Conservation (phyloP, 35 echinoderm and acorn worm species). For the Lytechinus variegatus region DNA sequence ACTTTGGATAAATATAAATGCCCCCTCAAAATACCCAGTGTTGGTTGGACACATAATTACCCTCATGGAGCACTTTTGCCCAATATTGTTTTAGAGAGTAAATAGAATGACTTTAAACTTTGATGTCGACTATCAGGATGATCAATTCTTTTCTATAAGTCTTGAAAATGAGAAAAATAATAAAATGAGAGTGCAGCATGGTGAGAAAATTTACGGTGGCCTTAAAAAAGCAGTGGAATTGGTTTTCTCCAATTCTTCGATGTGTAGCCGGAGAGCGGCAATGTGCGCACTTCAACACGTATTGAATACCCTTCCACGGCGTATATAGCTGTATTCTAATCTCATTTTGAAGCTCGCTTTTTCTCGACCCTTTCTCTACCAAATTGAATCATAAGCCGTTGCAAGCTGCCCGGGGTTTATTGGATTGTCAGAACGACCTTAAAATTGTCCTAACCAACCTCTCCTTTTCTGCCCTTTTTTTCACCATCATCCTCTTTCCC, state of each 20-base stretch:
- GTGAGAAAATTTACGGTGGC: not conserved
- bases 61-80: too few species aligned
- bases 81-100: too few species aligned
- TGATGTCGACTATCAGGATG: too few species aligned
- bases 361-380: not conserved
- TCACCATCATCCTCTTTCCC: not conserved
- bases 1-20: too few species aligned
- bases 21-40: too few species aligned
- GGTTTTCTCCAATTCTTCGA: not conserved
- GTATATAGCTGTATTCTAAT: not conserved
- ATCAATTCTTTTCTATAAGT: too few species aligned
- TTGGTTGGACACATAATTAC: too few species aligned
- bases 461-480: not conserved
- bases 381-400: conserved; percentile 55
- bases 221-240: not conserved
- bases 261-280: not conserved
- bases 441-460: conserved; percentile 46
- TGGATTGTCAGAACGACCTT: conserved; percentile 41
- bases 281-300: not conserved
- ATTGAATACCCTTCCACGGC: conserved; percentile 15
- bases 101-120: too few species aligned
- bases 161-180: not conserved
- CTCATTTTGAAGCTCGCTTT: not conserved
- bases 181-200: not conserved
- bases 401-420: conserved; percentile 50